Evolutionary conservation across 2,113 vertebrate genomes (phyloP).

Genomic region (Oceanites oceanicus): DNA sequence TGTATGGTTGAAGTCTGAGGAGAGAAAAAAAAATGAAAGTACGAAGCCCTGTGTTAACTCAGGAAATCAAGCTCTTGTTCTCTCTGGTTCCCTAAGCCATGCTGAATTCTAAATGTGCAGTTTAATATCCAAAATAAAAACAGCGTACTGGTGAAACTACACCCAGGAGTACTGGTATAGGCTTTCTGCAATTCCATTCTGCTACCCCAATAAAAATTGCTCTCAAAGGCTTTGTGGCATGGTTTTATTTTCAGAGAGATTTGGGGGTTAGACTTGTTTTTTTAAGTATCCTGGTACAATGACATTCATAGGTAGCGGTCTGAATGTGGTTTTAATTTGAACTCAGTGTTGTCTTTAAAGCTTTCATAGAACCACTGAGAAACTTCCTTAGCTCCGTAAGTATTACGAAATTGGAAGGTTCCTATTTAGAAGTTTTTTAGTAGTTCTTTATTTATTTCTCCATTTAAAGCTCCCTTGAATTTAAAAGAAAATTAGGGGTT

Average conservation of each 20-base stretch:
- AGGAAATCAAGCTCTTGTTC: slow-evolving; percentile 64
- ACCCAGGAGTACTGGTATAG: slow-evolving; percentile 55
- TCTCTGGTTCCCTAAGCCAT: slow-evolving; percentile 57
- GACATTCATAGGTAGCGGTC: too few relatives aligned
- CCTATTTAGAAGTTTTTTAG: neutral
- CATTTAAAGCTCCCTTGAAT: neutral
- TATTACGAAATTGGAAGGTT: neutral
- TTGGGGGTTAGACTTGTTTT: neutral
- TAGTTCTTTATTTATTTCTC: neutral
- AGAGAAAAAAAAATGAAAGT: neutral
- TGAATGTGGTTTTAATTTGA: neutral
- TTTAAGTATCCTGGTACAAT: neutral
- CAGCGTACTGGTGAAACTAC: slow-evolving; percentile 10
- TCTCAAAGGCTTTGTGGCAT: slow-evolving; percentile 66
- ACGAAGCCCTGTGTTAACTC: slow-evolving; percentile 39
- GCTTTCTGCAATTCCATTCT: slow-evolving; percentile 74
- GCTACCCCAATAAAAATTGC: slow-evolving; percentile 79
- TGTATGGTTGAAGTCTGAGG: neutral
- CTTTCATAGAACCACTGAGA: neutral
- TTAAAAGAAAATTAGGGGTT: neutral
- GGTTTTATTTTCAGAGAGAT: slow-evolving; percentile 49
- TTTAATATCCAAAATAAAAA: slow-evolving; percentile 33
- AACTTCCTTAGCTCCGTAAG: rapidly evolving
- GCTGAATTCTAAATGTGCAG: slow-evolving; percentile 37
- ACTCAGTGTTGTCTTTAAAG: neutral